Percentiles rank a stretch among this genome's conserved stretches.
Evolutionary conservation across 2,888 invertebrate species (phyloP).

Genomic region (Synanthedon tipuliformis): DNA sequence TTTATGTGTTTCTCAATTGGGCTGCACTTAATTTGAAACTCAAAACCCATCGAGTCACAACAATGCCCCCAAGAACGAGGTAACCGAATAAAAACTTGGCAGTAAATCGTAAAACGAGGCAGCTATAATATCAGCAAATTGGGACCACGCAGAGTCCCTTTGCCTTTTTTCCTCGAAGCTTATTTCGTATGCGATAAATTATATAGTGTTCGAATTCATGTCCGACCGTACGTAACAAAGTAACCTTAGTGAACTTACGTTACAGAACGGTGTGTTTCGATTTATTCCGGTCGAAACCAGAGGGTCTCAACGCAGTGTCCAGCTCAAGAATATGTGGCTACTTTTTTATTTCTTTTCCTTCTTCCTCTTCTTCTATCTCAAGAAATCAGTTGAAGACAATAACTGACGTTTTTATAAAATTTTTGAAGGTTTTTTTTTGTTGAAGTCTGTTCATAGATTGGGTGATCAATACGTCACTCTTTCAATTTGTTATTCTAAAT

Average conservation of each 20-base stretch:
- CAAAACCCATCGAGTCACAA: neutral
- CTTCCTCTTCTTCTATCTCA: too few species aligned
- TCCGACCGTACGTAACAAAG: neutral
- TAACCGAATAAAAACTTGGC: neutral
- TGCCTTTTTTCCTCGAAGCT: conserved; percentile 27
- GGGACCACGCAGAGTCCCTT: conserved; percentile 16
- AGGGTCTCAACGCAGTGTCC: too few species aligned
- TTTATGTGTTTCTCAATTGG: too few species aligned
- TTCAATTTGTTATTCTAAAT: too few species aligned
- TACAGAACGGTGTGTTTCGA: neutral
- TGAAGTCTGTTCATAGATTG: too few species aligned
- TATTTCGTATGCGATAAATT: conserved; percentile 40
- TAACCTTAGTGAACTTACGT: neutral
- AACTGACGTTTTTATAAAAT: too few species aligned
- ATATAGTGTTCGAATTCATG: conserved; percentile 10
- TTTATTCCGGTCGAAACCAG: neutral
- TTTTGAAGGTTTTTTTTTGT: too few species aligned
- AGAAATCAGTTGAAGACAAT: too few species aligned
- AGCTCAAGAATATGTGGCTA: too few species aligned
- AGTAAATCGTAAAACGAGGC: conserved; percentile 19
- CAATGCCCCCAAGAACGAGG: neutral
- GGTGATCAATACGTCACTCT: too few species aligned
- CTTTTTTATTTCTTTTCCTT: too few species aligned
- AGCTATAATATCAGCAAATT: conserved; percentile 47
- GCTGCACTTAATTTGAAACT: too few species aligned